Evolutionary conservation across 2,888 invertebrate species (phyloP).

Genomic region (Brenthis hecate): DNA sequence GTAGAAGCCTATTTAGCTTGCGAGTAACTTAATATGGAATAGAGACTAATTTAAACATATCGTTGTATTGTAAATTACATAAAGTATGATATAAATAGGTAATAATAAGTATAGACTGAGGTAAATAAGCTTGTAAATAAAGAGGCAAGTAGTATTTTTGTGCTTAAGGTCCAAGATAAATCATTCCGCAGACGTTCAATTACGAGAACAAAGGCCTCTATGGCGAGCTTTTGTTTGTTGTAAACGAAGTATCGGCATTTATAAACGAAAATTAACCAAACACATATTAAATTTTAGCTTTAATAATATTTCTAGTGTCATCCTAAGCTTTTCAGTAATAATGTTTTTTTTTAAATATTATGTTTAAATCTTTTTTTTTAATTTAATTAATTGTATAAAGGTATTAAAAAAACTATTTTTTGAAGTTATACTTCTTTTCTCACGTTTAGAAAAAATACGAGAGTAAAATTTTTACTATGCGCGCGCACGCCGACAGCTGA

Average conservation of each 20-base stretch:
- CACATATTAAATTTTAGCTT: conserved; percentile 15
- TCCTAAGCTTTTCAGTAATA: background rate
- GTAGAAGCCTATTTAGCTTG: conserved; percentile 32
- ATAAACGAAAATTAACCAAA: conserved; percentile 18
- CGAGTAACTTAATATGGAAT: conserved; percentile 8
- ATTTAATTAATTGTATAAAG: background rate
- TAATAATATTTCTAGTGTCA: background rate
- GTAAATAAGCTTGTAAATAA: conserved; percentile 58
- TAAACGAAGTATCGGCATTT: conserved; percentile 22
- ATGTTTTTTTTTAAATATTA: background rate
- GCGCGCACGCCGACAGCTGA: too few relatives aligned
- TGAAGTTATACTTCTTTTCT: too few relatives aligned
- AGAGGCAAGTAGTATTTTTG: conserved; percentile 48
- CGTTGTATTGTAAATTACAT: conserved; percentile 26
- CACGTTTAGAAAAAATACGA: too few relatives aligned
- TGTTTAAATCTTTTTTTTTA: background rate
- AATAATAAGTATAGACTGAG: conserved; percentile 74
- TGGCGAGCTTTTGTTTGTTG: conserved; percentile 19
- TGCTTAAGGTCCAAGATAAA: conserved; percentile 37
- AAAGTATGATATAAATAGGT: conserved; percentile 36
- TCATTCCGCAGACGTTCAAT: conserved; percentile 31
- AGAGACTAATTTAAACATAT: conserved; percentile 24
- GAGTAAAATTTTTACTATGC: too few relatives aligned
- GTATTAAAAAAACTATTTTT: background rate
- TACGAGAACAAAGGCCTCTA: conserved; percentile 28